These are phyloP conservation scores for Agrotis puta DNA, from an alignment of 2,888 invertebrate species.

Conservation along the genomic window DNA sequence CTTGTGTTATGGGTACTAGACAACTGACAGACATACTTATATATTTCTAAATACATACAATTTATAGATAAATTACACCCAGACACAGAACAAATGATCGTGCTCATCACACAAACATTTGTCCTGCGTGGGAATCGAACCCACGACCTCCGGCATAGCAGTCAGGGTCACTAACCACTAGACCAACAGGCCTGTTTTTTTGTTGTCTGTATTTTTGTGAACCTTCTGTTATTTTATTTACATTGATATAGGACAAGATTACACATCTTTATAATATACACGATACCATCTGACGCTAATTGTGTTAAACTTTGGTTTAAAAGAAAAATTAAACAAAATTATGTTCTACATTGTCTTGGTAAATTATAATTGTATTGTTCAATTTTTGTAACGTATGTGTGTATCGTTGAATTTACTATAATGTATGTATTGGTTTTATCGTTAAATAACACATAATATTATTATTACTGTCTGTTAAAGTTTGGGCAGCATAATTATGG, in stretches of 20 bases:
- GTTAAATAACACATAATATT: conserved; percentile 37
- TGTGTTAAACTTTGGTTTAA: conserved; percentile 61
- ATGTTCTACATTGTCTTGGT: conserved; percentile 54
- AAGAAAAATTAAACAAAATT: conserved; percentile 42
- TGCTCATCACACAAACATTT: too few species aligned
- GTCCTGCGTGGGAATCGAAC: too few species aligned
- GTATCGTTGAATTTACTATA: conserved; percentile 43
- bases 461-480: conserved; percentile 23
- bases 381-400: conserved; percentile 43
- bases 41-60: too few species aligned
- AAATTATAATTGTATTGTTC: conserved; percentile 56
- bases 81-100: too few species aligned
- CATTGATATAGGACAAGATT: conserved; percentile 3
- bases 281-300: conserved; percentile 50
- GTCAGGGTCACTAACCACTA: too few species aligned
- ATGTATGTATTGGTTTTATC: conserved; percentile 22
- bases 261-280: conserved; percentile 51
- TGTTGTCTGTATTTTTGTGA: background rate
- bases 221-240: conserved; percentile 26
- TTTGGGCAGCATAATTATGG: conserved; percentile 16
- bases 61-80: too few species aligned
- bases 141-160: too few species aligned
- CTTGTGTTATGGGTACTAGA: too few species aligned
- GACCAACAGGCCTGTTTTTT: too few species aligned
- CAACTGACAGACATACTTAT: too few species aligned